Evolutionary conservation across 2,797 vertebrate species (phyloP), one percentile per base, ranked within the genome.

Genomic region (Lutjanus argentimaculatus): DNA sequence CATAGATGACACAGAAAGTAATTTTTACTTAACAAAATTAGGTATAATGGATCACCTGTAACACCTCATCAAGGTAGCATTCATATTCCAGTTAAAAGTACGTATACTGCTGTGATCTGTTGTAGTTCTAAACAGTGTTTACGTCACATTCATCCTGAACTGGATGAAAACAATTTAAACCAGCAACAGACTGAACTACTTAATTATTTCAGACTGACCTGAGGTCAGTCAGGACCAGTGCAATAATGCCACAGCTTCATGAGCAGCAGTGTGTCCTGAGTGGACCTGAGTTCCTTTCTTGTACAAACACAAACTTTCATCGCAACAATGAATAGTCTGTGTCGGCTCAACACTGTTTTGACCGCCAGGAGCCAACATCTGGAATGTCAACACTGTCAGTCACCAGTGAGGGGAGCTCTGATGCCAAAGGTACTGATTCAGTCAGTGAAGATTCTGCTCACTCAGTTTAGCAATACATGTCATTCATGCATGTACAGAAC

Each of bases 371-470:
- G 58, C 4, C 40, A 56, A 48, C 45, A 67, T 58, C 67, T 79
- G 67, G 25, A 75, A 75, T 45, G 66, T 69, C 65, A 1, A 40
- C 71, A 43, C 48, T 53, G 65, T 74, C 75, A 21, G 46, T 74
- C 80, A 70, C 75, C 75, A 55, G 55, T 1, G 67, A 75, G 61
- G 36, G 67, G 67, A 81, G 75, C 75, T 69, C 58, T 77, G 52
- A 65, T 69, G 66, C 58, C 59, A 48, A 48, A 65, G 65, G 40
- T 59, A 10, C 58, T 11, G 43, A 63, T 55, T 45, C 1, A 10
- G 8, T 53, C 40, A 25, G 40, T 62, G 57, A 73, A 25, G 19
- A 48, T 46, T 62, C 36, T 36, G 52, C 12, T 8, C 16, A 13
- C 36, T 57, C 22, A 11, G 17, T n/a, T 55, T 43, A 13, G 63